Percentiles rank a stretch among this genome's conserved stretches.
These are phyloP conservation scores for Elysia chlorotica DNA, from an alignment of 1,140 invertebrate genomes.

Conservation along the genomic window DNA sequence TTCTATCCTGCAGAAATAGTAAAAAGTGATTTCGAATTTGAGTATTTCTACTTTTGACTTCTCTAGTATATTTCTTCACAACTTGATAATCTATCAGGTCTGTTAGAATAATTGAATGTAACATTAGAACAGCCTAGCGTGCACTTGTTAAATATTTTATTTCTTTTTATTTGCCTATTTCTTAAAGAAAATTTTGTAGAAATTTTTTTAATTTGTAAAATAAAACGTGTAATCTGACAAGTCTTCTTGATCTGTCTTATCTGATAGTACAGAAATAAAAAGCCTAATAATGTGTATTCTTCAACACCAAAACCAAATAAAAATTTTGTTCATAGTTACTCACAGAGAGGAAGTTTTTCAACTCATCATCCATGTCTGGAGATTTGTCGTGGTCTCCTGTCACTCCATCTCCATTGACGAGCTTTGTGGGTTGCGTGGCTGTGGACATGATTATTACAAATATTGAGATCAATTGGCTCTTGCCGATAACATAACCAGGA, in stretches of 20 bases:
- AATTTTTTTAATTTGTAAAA: background rate
- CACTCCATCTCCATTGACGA: background rate
- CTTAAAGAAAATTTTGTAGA: background rate
- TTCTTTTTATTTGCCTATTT: too few relatives aligned
- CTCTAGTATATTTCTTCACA: too few relatives aligned
- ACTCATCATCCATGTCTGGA: conserved; percentile 15
- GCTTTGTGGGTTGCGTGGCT: background rate
- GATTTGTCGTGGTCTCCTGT: background rate
- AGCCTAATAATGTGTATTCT: too few relatives aligned
- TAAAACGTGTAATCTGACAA: background rate
- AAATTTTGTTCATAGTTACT: background rate
- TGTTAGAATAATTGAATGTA: too few relatives aligned
- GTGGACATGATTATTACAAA: background rate
- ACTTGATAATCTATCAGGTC: too few relatives aligned
- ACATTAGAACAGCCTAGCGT: too few relatives aligned
- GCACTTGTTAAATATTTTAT: too few relatives aligned
- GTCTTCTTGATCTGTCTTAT: too few relatives aligned
- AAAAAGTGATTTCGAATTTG: too few relatives aligned
- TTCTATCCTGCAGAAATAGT: too few relatives aligned
- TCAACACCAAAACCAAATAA: background rate
- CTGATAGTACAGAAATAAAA: too few relatives aligned
- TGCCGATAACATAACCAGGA: background rate
- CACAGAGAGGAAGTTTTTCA: conserved; percentile 14
- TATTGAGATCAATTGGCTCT: background rate
- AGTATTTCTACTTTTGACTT: too few relatives aligned